Base-by-base conservation (phyloP, 1,140 invertebrate genomes). In the Penaeus indicus region DNA sequence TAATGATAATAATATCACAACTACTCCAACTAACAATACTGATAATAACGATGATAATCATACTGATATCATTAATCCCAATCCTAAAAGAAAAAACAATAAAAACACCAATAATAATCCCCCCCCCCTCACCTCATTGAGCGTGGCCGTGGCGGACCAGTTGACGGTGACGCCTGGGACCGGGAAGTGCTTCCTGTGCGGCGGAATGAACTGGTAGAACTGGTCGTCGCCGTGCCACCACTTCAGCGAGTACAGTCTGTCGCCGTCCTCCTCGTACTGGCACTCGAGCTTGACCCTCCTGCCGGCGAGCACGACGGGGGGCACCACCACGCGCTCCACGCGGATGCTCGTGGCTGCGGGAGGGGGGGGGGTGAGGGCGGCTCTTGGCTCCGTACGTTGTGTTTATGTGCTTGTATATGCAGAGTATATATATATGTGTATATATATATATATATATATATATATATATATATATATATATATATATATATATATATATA, bases 201-300 rank as follows among this genome's bases (percentile, higher is more conserved):
- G 88, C 0, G 96, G 90, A 21, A 91, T 94, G 92, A 95, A 96
- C 91, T 95, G 94, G 93, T 96, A 97, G 94, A 97, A 97, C 93
- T 97, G 96, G 32, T 94, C 94, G 89, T 94, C 94, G 32, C 95
- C 95, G 88, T 95, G 94, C 93, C 97, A 97, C 96, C 96, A 97
- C 93, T 97, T 97, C 90, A 97, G 96, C 88, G 96, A 95, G 93
- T 97, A 97, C 85, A 97, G 93, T 61, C 94, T 94, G 90, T 96
- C 96, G 42, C 94, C 94, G 92, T 96, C 96, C 92, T 96, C 94
- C 92, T 97, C 95, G 92, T 96, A 97, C 92, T 95, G 94, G 92
- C 96, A 97, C 92, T 95, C 94, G 91, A 97, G 94, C 87, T 38
- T 67, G 16, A 85, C 90, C 3, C 77, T 78, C 42, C 85, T 25